Base-by-base conservation (phyloP, 2,797 vertebrate species). In the Gouania willdenowi region DNA sequence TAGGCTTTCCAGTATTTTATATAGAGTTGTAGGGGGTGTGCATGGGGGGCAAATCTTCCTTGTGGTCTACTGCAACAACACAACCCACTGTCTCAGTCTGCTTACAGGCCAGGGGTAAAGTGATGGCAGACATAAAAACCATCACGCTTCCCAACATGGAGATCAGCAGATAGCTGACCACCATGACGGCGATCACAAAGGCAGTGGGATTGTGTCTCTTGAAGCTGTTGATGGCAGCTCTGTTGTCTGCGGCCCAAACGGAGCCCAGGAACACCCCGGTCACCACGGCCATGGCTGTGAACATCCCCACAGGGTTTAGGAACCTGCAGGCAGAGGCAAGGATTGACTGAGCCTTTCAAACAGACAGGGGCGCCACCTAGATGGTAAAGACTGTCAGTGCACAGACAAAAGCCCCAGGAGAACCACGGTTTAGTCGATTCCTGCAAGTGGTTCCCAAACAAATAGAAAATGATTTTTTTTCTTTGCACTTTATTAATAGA, bases 81-180 rank as follows among this genome's bases (percentile, higher is more conserved):
- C n/a, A n/a, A n/a, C n/a, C n/a, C n/a, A n/a, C n/a, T n/a, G n/a
- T n/a, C n/a, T n/a, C n/a, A n/a, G n/a, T n/a, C n/a, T n/a, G n/a
- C 95, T 93, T 84, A 98, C 94, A 50, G 28, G 92, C 60, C 40
- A 97, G 77, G 41, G 96, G 95, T 51, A 98, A 85, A 0, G 91
- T 93, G 85, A 98, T 91, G 23, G 93, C 93, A 1, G 91, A 84
- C 72, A 94, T 81, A 55, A 98, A 94, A 37, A 96, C 93, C 91
- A 95, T 90, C 56, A 97, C 91, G 0, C 93, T 94, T 3, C 94
- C 94, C 11, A 95, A 86, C 45, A 97, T 74, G n/a, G 90, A 93
- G 32, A 95, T 90, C 52, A 97, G 29, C 32, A 97, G 53, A 82
- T 93, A 97, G 82, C 94, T 96, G 41, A 86, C 83, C 11, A 91